Conservation (phyloP, 2,797 vertebrate genomes). For the Bryconaethiops microstoma region DNA sequence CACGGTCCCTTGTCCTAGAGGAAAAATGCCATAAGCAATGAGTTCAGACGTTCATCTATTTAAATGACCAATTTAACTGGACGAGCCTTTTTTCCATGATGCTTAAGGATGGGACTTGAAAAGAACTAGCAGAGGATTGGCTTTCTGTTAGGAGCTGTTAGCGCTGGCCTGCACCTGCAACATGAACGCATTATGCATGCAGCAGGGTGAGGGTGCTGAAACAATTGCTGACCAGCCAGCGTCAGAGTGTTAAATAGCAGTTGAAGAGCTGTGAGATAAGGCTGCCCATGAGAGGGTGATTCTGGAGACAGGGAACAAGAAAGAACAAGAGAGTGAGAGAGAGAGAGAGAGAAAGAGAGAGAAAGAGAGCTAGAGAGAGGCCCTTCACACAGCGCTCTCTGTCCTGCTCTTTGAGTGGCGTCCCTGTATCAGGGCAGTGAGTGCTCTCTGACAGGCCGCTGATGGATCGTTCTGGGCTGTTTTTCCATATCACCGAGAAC, state of each 20-base stretch:
- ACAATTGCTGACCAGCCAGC: constrained; percentile 11
- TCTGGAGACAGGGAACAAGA: not conserved
- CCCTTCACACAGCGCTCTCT: constrained; percentile 9
- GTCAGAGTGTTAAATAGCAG: constrained; percentile 37
- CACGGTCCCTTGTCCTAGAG: too few species aligned
- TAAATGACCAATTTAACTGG: too few species aligned
- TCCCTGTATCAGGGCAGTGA: constrained; percentile 48
- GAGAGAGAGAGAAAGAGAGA: constrained; percentile 3
- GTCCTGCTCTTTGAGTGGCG: constrained; percentile 23
- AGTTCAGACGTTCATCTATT: too few species aligned
- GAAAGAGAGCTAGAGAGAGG: constrained; percentile 12
- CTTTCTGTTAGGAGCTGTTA: not conserved
- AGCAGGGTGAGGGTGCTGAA: constrained; percentile 14
- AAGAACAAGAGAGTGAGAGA: not conserved
- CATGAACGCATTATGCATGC: not conserved
- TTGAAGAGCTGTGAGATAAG: constrained; percentile 31
- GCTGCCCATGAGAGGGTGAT: constrained; percentile 3
- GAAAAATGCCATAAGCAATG: too few species aligned
- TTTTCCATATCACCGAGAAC: constrained; percentile 19
- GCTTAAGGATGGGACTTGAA: not conserved
- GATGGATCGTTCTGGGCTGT: constrained; percentile 23
- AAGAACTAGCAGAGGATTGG: not conserved
- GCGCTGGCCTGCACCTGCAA: not conserved
- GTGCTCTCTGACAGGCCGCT: constrained; percentile 46
- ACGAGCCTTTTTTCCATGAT: not conserved